Percentiles rank a stretch among this genome's conserved stretches.
Evolutionary conservation across 2,113 vertebrate species (phyloP).

Genomic region (Pollachius pollachius): DNA sequence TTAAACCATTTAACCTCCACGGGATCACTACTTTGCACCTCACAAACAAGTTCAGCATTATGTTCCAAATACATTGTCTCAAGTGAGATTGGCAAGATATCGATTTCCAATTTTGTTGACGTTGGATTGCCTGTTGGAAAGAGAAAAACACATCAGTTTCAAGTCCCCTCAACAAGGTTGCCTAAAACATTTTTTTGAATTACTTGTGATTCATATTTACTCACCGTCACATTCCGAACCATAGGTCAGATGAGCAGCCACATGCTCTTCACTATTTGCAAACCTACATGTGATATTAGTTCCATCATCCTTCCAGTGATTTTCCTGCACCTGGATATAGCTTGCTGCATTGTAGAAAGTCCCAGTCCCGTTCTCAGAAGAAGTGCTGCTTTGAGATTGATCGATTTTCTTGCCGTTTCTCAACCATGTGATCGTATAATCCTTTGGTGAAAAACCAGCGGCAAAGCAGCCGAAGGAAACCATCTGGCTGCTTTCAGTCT

Average conservation of each 20-base stretch:
- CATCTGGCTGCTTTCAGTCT: constrained; percentile 15
- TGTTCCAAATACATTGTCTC: background rate
- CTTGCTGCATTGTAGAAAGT: constrained; percentile 37
- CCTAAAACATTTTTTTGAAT: background rate
- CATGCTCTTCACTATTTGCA: background rate
- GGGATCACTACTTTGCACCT: background rate
- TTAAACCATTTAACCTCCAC: background rate
- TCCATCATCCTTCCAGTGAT: fast-evolving
- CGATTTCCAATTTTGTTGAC: background rate
- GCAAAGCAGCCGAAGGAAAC: constrained; percentile 61
- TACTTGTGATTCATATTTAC: constrained; percentile 5
- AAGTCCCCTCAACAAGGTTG: background rate
- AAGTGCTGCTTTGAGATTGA: background rate
- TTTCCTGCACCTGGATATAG: constrained; percentile 23
- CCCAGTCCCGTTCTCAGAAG: fast-evolving
- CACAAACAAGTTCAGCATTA: constrained; percentile 20
- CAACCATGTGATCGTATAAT: constrained; percentile 53
- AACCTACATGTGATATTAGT: constrained; percentile 44
- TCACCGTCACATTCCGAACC: background rate
- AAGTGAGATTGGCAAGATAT: background rate
- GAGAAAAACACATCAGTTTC: background rate
- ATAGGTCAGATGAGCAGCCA: background rate
- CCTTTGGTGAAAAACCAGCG: constrained; percentile 57
- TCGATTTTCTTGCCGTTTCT: background rate
- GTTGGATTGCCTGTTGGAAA: background rate